phyloP scores from a whole-genome alignment of 92 coral and sea anemone species.

The Phymanthus crucifer region DNA sequence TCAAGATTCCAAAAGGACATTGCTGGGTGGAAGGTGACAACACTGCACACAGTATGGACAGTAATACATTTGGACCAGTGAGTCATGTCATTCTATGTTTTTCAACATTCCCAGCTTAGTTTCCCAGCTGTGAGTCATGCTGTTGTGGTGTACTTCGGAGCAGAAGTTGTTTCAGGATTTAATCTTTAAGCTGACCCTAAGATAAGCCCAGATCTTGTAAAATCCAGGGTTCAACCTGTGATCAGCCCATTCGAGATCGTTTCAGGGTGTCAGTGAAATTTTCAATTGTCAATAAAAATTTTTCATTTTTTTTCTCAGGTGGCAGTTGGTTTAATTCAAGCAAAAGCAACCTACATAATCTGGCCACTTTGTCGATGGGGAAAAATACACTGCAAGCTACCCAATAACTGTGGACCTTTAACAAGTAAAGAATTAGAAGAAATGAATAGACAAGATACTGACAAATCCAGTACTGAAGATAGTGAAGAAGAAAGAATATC shows the following conservation, averaged over 20 bases:
- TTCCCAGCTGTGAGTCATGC: no score
- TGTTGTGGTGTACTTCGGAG: no score
- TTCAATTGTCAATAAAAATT: no score
- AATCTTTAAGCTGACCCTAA: no score
- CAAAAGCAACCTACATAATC: constrained; percentile 70
- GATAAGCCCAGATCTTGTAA: no score
- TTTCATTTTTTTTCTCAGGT: constrained; percentile 51
- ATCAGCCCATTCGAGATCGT: no score
- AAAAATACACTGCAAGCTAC: constrained; percentile 41
- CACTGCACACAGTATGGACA: constrained; percentile 77
- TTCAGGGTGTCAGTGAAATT: background rate
- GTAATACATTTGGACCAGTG: constrained; percentile 94
- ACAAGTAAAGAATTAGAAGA: constrained; percentile 20
- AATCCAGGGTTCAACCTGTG: no score
- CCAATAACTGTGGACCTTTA: constrained; percentile 52
- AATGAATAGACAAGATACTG: background rate
- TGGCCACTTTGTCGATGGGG: constrained; percentile 82
- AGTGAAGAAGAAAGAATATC: constrained; percentile 1
- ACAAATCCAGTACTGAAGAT: background rate
- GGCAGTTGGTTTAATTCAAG: constrained; percentile 71
- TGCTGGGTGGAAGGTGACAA: constrained; percentile 99
- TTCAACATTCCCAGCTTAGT: no score
- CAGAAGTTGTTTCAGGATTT: no score
- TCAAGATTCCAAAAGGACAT: constrained; percentile 85
- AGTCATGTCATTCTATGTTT: constrained; percentile 32